Percentiles rank a stretch among this genome's conserved stretches.
These are phyloP conservation scores for Heptranchias perlo DNA, from an alignment of 2,113 vertebrate genomes.

Conservation along the genomic window DNA sequence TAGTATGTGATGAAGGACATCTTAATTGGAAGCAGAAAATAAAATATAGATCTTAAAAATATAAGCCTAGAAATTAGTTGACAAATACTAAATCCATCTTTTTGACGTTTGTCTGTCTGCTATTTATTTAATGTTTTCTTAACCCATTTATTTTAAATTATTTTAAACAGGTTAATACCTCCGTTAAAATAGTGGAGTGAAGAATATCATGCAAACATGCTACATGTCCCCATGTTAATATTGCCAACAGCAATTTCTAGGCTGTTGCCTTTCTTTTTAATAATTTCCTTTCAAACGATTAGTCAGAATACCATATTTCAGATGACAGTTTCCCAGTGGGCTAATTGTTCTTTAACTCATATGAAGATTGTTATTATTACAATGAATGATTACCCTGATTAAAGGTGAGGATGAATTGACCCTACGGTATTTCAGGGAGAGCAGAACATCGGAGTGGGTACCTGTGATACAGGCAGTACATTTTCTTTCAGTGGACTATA, in stretches of 20 bases:
- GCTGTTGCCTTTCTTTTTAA: background rate
- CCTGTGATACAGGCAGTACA: background rate
- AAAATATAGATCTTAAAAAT: background rate
- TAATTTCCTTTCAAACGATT: too few relatives aligned
- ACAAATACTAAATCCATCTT: background rate
- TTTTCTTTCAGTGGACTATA: background rate
- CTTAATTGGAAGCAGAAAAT: background rate
- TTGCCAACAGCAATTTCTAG: background rate
- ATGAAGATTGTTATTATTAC: background rate
- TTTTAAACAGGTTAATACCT: background rate
- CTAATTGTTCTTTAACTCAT: background rate
- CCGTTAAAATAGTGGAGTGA: background rate
- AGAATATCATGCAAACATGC: background rate
- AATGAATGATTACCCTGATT: background rate
- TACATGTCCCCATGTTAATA: background rate
- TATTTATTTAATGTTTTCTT: constrained; percentile 1
- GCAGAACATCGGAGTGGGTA: background rate
- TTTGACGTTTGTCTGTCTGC: background rate
- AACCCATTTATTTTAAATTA: background rate
- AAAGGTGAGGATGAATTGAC: background rate
- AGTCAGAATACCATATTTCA: too few relatives aligned
- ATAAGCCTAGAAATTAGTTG: background rate
- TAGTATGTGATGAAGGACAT: background rate
- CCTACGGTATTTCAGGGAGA: background rate
- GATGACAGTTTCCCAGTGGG: background rate